Percentiles rank a stretch among this genome's conserved stretches.
Evolutionary conservation across 2,888 invertebrate genomes (phyloP).

Genomic region (Idaea dimidiata): DNA sequence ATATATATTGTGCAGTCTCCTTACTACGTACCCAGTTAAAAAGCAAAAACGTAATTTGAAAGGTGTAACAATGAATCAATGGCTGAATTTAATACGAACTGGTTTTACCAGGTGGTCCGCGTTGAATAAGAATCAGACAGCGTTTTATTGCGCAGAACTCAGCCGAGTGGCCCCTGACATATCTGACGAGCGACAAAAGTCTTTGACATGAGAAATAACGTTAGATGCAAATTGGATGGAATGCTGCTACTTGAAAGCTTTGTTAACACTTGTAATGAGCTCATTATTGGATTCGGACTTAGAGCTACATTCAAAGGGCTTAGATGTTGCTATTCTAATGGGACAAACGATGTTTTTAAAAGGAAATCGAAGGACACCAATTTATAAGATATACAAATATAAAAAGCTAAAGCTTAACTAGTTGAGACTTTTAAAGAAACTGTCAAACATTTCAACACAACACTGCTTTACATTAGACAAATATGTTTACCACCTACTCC

Average conservation of each 20-base stretch:
- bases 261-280: background rate
- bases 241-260: background rate
- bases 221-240: conserved; percentile 2
- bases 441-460: too few species aligned
- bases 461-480: background rate
- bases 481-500: background rate
- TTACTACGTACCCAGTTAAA: conserved; percentile 24
- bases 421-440: background rate
- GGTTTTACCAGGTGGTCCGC: conserved; percentile 33
- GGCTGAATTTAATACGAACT: conserved; percentile 30
- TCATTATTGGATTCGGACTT: background rate
- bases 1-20: conserved; percentile 16
- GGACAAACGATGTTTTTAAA: background rate
- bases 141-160: conserved; percentile 27
- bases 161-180: conserved; percentile 23
- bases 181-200: conserved; percentile 19
- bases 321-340: background rate
- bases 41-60: conserved; percentile 26
- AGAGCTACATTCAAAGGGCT: background rate
- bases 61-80: conserved; percentile 31
- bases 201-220: conserved; percentile 8
- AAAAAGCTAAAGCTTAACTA: background rate
- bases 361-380: background rate
- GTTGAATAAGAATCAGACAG: conserved; percentile 27
- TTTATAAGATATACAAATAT: background rate